phyloP scores from a whole-genome alignment of 2,113 vertebrate species.

The Solenodon paradoxus region DNA sequence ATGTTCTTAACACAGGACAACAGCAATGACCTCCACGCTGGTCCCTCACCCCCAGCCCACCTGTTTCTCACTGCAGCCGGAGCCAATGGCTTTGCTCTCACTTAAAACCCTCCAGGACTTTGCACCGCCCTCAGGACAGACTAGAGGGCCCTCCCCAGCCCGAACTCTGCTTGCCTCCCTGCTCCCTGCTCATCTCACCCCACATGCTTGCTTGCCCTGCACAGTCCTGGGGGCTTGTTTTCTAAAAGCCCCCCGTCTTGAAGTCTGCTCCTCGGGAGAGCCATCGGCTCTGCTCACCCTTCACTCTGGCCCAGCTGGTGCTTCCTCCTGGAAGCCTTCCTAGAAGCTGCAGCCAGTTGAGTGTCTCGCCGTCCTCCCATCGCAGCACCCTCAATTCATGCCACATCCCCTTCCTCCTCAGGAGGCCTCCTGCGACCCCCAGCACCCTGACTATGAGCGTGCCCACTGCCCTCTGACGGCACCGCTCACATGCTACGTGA shows the following conservation, averaged over 20 bases:
- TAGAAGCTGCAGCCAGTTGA: fast-evolving
- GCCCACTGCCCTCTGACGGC: no score
- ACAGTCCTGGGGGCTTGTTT: neutral
- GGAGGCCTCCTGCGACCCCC: neutral
- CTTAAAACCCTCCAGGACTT: neutral
- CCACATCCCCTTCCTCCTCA: neutral
- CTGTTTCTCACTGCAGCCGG: neutral
- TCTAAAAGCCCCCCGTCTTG: no score
- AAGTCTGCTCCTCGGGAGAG: neutral
- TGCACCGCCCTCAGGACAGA: neutral
- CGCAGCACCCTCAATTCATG: neutral
- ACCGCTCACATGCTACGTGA: neutral
- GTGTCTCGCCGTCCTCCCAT: neutral
- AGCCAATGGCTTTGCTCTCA: neutral
- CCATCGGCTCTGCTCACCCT: neutral
- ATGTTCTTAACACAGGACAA: no score
- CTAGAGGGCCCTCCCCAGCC: fast-evolving
- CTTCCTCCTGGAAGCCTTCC: neutral
- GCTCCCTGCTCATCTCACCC: neutral
- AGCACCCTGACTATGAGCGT: fast-evolving
- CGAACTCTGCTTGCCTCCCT: neutral
- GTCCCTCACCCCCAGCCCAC: neutral
- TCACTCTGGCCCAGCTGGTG: no score
- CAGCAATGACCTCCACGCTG: neutral
- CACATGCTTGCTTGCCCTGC: neutral